Percentiles rank a stretch among this genome's conserved stretches.
These are phyloP conservation scores for Gorsachius goisagi DNA, from an alignment of 2,113 vertebrate genomes.

Conservation along the genomic window DNA sequence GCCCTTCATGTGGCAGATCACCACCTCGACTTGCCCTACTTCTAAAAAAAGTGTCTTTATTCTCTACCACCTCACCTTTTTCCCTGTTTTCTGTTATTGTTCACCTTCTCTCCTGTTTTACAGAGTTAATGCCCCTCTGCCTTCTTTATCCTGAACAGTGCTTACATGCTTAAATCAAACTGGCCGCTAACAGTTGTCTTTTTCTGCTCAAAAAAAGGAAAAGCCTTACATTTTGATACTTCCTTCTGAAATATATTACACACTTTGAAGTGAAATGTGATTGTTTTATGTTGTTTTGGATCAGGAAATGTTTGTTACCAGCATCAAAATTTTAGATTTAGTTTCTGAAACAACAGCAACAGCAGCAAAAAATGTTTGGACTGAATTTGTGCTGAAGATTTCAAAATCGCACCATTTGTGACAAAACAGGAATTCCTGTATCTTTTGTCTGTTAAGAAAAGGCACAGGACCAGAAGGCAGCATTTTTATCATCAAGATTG, in stretches of 20 bases:
- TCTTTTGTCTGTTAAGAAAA: neutral
- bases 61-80: neutral
- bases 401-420: neutral
- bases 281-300: neutral
- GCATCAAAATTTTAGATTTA: neutral
- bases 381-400: neutral
- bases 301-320: neutral
- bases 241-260: neutral
- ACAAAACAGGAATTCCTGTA: neutral
- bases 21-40: neutral
- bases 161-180: neutral
- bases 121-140: neutral
- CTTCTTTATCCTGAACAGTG: neutral
- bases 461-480: neutral
- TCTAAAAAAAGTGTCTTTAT: neutral
- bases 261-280: neutral
- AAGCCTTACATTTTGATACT: neutral
- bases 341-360: neutral
- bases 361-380: neutral
- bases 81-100: neutral
- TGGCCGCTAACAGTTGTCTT: neutral
- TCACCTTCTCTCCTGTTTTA: neutral
- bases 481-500: neutral
- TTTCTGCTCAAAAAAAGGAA: neutral
- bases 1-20: neutral